Evolutionary conservation across 2,888 invertebrate genomes (phyloP), one percentile per base, ranked within the genome.

Genomic region (Drosophila lutescens): DNA sequence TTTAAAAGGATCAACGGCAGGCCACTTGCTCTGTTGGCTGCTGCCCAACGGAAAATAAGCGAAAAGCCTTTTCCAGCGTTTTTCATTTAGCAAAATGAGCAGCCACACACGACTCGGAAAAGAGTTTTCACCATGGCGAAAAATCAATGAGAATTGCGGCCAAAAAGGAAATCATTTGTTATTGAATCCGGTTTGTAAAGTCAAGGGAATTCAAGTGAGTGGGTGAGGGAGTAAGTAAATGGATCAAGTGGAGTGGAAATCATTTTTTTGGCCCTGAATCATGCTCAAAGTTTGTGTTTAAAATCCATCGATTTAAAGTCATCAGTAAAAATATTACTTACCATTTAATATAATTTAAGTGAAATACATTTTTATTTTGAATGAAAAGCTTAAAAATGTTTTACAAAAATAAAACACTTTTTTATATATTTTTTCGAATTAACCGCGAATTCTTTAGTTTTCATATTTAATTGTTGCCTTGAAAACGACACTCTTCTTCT

Each of bases 11-110:
- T 56, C 68, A 55, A 50, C 43, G 49, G 58, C 57, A 49, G 40
- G 57, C 50, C 63, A 69, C 59, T 69, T 69, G 58, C 43, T 76
- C 62, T 26, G 26, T 82, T 82, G 82, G 87, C 82, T 67, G 77
- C 63, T 65, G 56, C 70, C 87, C 87, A 82, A 56, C 34, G 34
- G 17, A 55, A 58, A 49, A 58, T 34, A 36, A 54, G 41, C 38
- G 34, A 51, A 68, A 55, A 66, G 76, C 76, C 66, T 69, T 69
- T 72, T 70, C 68, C 44, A 65, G 63, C 40, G 43, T 60, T 71
- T 84, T 78, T 80, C 79, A 82, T 82, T 82, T 79, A 67, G 68
- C 74, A 50, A 86, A 84, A 84, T 80, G 79, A 85, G 86, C 77
- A 67, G 73, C 46, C 26, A 26, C 26, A 26, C 61, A 65, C 60